Conservation (phyloP, 1,140 invertebrate species). For the Coptotermes formosanus region DNA sequence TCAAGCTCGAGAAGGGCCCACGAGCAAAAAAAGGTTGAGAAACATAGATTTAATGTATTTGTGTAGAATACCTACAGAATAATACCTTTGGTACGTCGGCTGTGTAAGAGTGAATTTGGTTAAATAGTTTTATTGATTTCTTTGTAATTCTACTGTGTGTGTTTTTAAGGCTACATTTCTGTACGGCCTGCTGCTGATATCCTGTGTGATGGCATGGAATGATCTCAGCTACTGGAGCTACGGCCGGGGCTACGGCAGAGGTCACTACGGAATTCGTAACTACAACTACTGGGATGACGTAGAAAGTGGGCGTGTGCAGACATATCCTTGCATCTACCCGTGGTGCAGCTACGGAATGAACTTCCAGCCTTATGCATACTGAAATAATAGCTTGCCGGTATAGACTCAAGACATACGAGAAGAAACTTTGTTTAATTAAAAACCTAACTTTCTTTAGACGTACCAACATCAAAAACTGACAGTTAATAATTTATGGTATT, state of each 20-base stretch:
- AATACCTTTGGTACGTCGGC: too few species aligned
- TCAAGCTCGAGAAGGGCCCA: too few species aligned
- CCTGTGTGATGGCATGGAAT: background rate
- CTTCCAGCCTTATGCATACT: background rate
- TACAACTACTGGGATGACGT: slow-evolving; percentile 4
- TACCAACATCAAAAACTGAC: too few species aligned
- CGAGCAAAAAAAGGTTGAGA: too few species aligned
- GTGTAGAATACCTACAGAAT: too few species aligned
- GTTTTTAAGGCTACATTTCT: background rate
- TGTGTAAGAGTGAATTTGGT: background rate
- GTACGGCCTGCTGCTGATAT: background rate
- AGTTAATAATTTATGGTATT: too few species aligned
- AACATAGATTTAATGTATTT: too few species aligned
- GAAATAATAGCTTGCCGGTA: background rate
- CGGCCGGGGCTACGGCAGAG: background rate
- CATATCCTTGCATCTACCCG: background rate
- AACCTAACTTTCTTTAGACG: background rate
- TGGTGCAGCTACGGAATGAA: background rate
- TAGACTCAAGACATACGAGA: background rate
- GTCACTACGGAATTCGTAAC: background rate
- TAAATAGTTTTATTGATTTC: background rate
- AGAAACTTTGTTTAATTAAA: background rate
- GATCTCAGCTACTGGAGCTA: background rate
- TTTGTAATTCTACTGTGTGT: background rate
- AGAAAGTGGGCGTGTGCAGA: background rate